Evolutionary conservation across 2,797 vertebrate species (phyloP).

Genomic region (Rhyacichthys aspro): DNA sequence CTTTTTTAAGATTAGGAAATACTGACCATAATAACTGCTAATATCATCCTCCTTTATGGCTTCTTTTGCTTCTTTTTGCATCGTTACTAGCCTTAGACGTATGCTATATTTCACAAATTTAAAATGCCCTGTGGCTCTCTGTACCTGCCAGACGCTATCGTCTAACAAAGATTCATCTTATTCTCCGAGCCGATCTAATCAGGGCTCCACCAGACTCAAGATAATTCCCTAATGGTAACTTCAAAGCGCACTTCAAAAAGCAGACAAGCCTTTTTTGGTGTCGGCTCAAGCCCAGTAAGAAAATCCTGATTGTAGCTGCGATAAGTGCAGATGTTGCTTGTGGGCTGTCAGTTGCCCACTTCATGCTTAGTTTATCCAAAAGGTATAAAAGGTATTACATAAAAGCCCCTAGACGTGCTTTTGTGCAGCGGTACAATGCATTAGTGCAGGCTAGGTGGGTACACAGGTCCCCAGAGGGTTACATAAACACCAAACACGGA

Average conservation of each 20-base stretch:
- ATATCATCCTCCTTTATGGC: no score
- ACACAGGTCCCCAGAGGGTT: conserved; percentile 54
- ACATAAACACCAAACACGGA: conserved; percentile 53
- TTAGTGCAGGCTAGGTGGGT: conserved; percentile 48
- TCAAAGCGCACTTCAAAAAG: neutral
- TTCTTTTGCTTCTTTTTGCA: no score
- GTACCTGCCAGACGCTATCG: neutral
- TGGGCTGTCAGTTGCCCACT: conserved; percentile 22
- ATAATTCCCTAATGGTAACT: neutral
- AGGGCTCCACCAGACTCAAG: neutral
- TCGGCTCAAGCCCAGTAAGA: neutral
- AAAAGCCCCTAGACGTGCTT: conserved; percentile 30
- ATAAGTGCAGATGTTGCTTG: conserved; percentile 15
- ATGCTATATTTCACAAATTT: no score
- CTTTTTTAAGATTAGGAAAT: no score
- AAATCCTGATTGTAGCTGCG: neutral
- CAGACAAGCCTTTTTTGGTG: neutral
- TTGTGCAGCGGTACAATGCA: conserved; percentile 34
- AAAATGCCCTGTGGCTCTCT: neutral
- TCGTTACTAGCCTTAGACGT: no score
- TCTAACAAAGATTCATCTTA: neutral
- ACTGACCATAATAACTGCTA: no score
- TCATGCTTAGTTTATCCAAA: conserved; percentile 11
- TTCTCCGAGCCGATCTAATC: neutral
- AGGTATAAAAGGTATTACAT: conserved; percentile 28